phyloP scores from a whole-genome alignment of 1,140 invertebrate genomes.

The Myzus persicae region DNA sequence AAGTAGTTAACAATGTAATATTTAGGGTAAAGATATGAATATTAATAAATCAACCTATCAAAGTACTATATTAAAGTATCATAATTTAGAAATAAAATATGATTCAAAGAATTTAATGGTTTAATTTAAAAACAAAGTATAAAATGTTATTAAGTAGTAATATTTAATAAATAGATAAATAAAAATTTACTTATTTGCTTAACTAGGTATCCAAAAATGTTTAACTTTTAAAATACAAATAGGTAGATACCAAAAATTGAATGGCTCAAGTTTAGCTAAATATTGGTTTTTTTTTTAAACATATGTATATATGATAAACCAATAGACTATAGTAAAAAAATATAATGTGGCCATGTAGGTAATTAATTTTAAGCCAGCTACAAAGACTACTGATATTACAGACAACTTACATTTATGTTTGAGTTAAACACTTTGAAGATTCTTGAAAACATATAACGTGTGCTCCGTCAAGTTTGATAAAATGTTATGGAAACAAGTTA shows the following conservation, averaged over 20 bases:
- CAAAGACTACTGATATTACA: not conserved
- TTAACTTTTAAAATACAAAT: not conserved
- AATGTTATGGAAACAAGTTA: not conserved
- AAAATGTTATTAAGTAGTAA: not conserved
- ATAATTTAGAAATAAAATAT: too few relatives aligned
- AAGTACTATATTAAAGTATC: too few relatives aligned
- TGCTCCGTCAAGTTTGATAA: not conserved
- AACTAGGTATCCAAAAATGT: too few relatives aligned
- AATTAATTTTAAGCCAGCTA: not conserved
- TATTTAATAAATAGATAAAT: not conserved
- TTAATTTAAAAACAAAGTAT: too few relatives aligned
- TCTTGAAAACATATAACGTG: constrained; percentile 21
- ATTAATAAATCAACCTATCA: too few relatives aligned
- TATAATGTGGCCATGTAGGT: too few relatives aligned
- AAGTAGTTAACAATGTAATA: too few relatives aligned
- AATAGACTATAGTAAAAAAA: not conserved
- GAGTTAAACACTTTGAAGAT: constrained; percentile 34
- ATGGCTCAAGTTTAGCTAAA: not conserved
- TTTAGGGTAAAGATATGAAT: too few relatives aligned
- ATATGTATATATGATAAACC: not conserved
- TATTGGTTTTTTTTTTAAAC: too few relatives aligned
- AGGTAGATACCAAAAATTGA: not conserved
- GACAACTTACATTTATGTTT: constrained; percentile 30
- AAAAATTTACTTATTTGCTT: not conserved
- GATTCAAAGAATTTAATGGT: too few relatives aligned